Base-by-base conservation (phyloP, 2,113 vertebrate genomes). In the Siniperca chuatsi region DNA sequence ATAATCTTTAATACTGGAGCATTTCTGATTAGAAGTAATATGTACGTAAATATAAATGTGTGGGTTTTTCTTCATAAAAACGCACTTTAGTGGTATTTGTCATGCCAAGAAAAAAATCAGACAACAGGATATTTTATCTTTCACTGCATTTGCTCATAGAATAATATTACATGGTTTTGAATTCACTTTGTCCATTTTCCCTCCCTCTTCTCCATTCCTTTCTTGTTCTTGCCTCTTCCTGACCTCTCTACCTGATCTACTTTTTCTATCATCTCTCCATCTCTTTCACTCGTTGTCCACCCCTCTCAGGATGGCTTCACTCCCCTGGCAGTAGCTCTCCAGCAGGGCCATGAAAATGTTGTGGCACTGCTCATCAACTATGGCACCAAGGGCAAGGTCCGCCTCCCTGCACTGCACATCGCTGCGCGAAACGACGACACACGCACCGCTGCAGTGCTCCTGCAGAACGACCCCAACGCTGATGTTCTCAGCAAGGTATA, bases 341-440 rank as follows among this genome's bases (percentile, higher is more conserved):
- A 99, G 94, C 98, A 99, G 93, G 98, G 98, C 11, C 98, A 99
- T 0, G 98, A 99, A 94, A 99, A 98, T 0, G 97, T 99, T 37
- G 98, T 99, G 69, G 98, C 98, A 0, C 96, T 99, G 78, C 97
- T 99, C 48, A 99, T 99, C 88, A 99, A 98, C 94, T 98, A 98
- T 0, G 98, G 98, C 58, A 99, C 98, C 0, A 99, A 97, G 69
- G 98, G 98, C 1, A 99, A 98, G 87, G 98, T 99, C 61, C 97
- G 98, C 1, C 97, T 99, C 40, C 98, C 98, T 0, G 98, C 98
- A 0, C 95, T 99, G 89, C 98, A 99, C 94, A 99, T 99, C 0
- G 97, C 98, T 0, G 98, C 98, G 1, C 97, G 98, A 65, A 99
- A 99, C 0, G 98, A 99, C 0, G 98, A 99, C 95, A 99, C 98